Evolutionary conservation across 2,888 invertebrate genomes (phyloP), one percentile per base, ranked within the genome.

Genomic region (Andrena chrysosceles): DNA sequence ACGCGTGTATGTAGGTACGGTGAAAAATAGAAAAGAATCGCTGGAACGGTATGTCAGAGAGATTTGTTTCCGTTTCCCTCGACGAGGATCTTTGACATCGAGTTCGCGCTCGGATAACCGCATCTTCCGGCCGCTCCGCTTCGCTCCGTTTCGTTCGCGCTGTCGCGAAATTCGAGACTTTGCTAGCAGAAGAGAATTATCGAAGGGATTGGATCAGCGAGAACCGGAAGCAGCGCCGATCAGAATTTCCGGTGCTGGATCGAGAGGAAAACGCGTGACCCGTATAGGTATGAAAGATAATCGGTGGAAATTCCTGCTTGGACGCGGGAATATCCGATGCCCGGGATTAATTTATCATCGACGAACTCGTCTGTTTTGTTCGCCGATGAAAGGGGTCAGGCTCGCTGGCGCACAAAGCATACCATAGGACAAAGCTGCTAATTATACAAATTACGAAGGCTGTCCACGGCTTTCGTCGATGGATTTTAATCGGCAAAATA

Each of bases 371-470:
- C 23, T 3, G 54, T 78, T 78, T 56, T 74, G 68, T 29, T 64
- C 54, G 60, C 6, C 16, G 20, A 54, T 68, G 42, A 68, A 63
- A 62, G 49, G 48, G n/a, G 16, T 20, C 42, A 5, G 54, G 3
- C 20, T 13, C 48, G 56, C 56, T 16, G 42, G 29, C 35, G 73
- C 31, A 70, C 66, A 76, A 83, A 80, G 83, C 76, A 49, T 16
- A 20, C 64, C 70, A 26, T 33, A 23, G 48, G 31, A 74, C 78
- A 78, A 74, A 78, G 68, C 78, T 78, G 78, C 64, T 75, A 64
- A 79, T 79, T 79, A 75, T 79, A 75, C 75, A 59, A 79, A 75
- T 75, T 79, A 49, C 69, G 75, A 64, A 64, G 48, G n/a, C 74
- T 33, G 63, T 42, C 68, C 68, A 8, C 3, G 66, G 20, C 62